phyloP scores from a whole-genome alignment of 2,888 invertebrate species.

The Mesopsocus fuscifrons region DNA sequence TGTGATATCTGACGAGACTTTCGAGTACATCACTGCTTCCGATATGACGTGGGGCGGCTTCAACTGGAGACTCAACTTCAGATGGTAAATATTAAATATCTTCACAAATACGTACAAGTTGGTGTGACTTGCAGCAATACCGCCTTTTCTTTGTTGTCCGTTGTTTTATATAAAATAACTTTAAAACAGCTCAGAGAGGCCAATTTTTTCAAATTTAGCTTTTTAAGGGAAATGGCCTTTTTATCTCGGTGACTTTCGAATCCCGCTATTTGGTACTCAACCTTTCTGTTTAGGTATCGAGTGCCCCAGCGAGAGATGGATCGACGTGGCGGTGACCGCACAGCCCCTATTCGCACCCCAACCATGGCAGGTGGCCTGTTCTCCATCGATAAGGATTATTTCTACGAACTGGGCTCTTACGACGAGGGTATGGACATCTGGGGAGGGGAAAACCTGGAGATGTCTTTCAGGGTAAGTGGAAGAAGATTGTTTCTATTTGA shows the following conservation, averaged over 20 bases:
- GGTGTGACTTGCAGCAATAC: too few species aligned
- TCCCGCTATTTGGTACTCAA: too few species aligned
- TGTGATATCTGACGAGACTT: constrained; percentile 96
- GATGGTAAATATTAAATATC: constrained; percentile 64
- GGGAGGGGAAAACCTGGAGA: constrained; percentile 92
- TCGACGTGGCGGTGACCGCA: constrained; percentile 79
- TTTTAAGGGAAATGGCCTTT: too few species aligned
- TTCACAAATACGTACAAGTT: too few species aligned
- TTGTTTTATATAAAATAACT: too few species aligned
- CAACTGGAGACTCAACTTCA: constrained; percentile 98
- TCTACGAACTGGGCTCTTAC: constrained; percentile 94
- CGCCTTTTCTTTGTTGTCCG: too few species aligned
- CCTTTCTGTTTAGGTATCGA: constrained; percentile 53
- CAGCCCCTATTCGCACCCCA: constrained; percentile 81
- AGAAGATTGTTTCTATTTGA: neutral
- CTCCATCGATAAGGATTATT: constrained; percentile 89
- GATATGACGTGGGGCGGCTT: constrained; percentile 99
- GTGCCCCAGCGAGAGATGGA: constrained; percentile 95
- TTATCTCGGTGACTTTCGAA: too few species aligned
- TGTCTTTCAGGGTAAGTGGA: constrained; percentile 75
- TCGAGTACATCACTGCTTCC: constrained; percentile 96
- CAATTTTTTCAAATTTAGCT: too few species aligned
- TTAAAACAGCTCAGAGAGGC: too few species aligned
- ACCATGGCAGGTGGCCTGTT: constrained; percentile 97
- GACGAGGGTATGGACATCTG: constrained; percentile 99